Base-by-base conservation (phyloP, 2,888 invertebrate species). In the Lamellibrachia satsuma region DNA sequence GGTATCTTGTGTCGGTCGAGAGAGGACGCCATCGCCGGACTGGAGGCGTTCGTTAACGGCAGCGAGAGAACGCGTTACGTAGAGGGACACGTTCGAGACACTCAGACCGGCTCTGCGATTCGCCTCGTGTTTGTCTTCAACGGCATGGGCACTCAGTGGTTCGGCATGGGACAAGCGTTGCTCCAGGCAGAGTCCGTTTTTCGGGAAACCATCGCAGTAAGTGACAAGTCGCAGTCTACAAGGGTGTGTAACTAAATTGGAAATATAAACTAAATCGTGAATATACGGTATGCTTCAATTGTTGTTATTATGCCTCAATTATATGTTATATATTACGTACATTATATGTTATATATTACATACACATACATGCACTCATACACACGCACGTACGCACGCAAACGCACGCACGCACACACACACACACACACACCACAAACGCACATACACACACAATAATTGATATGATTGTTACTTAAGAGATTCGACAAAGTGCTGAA, bases 111-210 rank as follows among this genome's bases (percentile, higher is more conserved):
- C 75, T 75, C 75, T 4, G 22, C 75, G 22, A 75, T 0, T 75
- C 75, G 75, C 6, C 75, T 75, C 52, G 91, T 91, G 91, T 91
- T 91, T 22, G 91, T 91, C 22, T 91, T 91, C 52, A 91, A 52
- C 52, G 91, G 91, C 51, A 91, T 91, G 91, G 91, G 91, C 91
- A 91, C 91, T 15, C 51, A 91, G 51, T 91, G 91, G 91, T 52
- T 52, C 52, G 91, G 91, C 51, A 91, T 91, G 91, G 51, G 91
- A 15, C 52, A 51, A 11, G 91, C 51, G 52, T 8, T 91, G 91
- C 51, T 91, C 0, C 91, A 91, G 91, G 22, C 52, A n/a, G 91
- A 91, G 27, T 8, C 91, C 52, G 52, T 52, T 3, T 91, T 91
- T 27, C 9, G 51, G 52, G 52, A 91, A 52, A 91, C 51, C 11